Base-by-base conservation (phyloP, 1,140 invertebrate species). In the Dermatophagoides farinae region DNA sequence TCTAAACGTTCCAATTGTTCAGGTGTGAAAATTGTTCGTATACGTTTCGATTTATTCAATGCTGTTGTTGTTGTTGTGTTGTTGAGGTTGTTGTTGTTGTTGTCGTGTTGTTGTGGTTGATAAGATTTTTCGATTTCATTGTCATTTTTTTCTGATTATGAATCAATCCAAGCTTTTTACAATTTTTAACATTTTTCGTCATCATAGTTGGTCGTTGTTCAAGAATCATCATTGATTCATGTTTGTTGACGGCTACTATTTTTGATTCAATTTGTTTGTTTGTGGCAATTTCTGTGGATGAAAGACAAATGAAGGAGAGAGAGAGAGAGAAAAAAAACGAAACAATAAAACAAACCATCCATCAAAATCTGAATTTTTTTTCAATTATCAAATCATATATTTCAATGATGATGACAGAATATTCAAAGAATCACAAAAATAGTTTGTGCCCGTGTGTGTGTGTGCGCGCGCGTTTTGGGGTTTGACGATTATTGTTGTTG, bases 11-110 rank as follows among this genome's bases (percentile, higher is more conserved):
- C 86, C 57, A 96, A 70, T 72, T 96, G 91, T 66, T 93, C 88
- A 0, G 86, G 84, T 0, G 89, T 95, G 72, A 95, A 96, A 60
- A 93, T 93, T 0, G 90, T 96, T 31, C 91, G 75, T 11, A 92
- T 86, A 60, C 90, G 73, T 73, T 93, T 93, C 61, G 77, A 70
- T 37, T 74, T 69, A 53, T 31, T 18, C 54, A 52, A 9, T 63
- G 14, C 50, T 47, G 46, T 18, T 47, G 31, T 4, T 31, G 31
- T 8, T 31, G 31, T 4, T 31, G 31, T 31, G 31, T 8, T 8
- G 31, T 4, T 31, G 31, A 4, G 31, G 2, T 8, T 63, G 14
- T 14, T 47, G 46, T 18, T 47, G 31, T 4, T 31, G 31, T 8
- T 31, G 31, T 4, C 8, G 31, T 31, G 31, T 8, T 8, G n/a